Base-by-base conservation (phyloP, 2,797 vertebrate genomes). In the Catharus ustulatus region DNA sequence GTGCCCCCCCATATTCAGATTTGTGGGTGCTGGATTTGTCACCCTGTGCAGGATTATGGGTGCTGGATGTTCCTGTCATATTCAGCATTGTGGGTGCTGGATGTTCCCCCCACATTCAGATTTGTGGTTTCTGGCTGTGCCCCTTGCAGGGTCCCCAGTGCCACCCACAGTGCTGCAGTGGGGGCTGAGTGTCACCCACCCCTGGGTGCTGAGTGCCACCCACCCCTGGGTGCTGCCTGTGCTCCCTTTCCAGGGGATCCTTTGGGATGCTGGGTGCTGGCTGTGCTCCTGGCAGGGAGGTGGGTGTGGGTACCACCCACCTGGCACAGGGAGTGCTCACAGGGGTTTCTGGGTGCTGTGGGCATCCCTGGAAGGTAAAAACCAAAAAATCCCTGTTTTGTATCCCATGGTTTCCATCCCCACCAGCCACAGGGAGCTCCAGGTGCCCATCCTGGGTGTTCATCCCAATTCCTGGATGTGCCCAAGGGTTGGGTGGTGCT, bases 381-480 rank as follows among this genome's bases (percentile, higher is more conserved):
- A 2, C 10, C 13, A 42, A 40, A 30, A 1, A 4, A 36, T 20
- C 17, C 24, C 23, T 6, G 24, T 27, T 76, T 10, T 0, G 2
- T 3, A 1, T 16, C 43, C 20, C 42, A 13, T 3, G 68, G 32
- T 32, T 93, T 40, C 51, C 87, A 19, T 6, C 68, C 40, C 59
- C 43, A 5, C 9, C 45, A 36, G 66, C 51, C 3, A 0, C 2
- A 19, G 43, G 34, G 6, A 23, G 36, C 75, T 69, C 12, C 49
- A 10, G 5, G 0, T 32, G 26, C 58, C 43, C 45, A 8, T 3
- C 40, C 3, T 0, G 3, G 16, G 13, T 16, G 16, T 21, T 10
- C 19, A n/a, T 20, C 51, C 34, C 45, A 0, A 0, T 30, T 58
- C 21, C 54, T 1, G 43, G 72, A 8, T 18, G 15, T 5, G 20